Evolutionary conservation across 2,888 invertebrate genomes (phyloP).

Genomic region (Pegoplata infirma): DNA sequence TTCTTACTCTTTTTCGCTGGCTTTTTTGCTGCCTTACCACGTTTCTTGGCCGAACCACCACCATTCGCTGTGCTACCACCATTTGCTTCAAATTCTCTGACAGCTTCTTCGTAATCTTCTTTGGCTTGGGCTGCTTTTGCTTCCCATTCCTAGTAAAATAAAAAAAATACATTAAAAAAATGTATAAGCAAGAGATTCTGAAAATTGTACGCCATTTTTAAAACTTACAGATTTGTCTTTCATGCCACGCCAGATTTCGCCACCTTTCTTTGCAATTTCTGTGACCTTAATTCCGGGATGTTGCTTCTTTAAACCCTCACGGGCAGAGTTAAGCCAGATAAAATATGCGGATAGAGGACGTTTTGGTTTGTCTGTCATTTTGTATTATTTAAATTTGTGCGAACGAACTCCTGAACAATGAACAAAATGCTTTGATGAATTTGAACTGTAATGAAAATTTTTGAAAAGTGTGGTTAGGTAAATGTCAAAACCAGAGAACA

Average conservation of each 20-base stretch:
- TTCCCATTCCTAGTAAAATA: slow-evolving; percentile 97
- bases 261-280: slow-evolving; percentile 95
- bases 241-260: slow-evolving; percentile 94
- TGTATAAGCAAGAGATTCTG: not conserved
- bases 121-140: slow-evolving; percentile 92
- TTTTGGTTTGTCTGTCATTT: slow-evolving; percentile 93
- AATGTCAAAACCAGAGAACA: too few relatives aligned
- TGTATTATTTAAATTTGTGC: too few relatives aligned
- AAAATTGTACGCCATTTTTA: too few relatives aligned
- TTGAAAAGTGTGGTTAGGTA: too few relatives aligned
- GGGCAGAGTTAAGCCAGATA: slow-evolving; percentile 93
- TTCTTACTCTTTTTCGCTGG: slow-evolving; percentile 80
- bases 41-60: slow-evolving; percentile 80
- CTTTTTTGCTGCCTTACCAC: slow-evolving; percentile 77
- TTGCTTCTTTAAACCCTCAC: slow-evolving; percentile 91
- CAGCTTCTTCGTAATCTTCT: slow-evolving; percentile 91
- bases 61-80: slow-evolving; percentile 81
- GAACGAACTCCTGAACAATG: too few relatives aligned
- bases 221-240: slow-evolving; percentile 88
- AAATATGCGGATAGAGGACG: slow-evolving; percentile 94
- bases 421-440: too few relatives aligned
- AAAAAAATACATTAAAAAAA: not conserved
- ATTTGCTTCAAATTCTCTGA: slow-evolving; percentile 92
- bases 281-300: slow-evolving; percentile 93
- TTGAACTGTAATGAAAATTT: too few relatives aligned